phyloP scores from a whole-genome alignment of 37 sponge, comb jelly and placozoan genomes.

The Ephydatia muelleri region DNA sequence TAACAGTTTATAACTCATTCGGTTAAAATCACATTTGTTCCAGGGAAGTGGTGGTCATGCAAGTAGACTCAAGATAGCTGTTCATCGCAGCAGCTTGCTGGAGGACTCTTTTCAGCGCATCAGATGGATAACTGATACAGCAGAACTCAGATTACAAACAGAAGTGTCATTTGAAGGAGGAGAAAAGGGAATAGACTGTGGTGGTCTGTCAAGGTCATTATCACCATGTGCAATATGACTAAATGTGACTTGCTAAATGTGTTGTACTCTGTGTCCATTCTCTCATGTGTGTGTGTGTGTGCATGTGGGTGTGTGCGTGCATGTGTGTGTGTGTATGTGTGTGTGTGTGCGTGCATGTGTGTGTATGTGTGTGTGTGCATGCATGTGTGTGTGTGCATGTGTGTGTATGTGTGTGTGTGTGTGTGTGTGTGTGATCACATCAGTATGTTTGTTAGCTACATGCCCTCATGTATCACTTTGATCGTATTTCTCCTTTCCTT shows the following conservation, averaged over 20 bases:
- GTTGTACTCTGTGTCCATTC: constrained; percentile 82
- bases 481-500: no score
- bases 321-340: background rate
- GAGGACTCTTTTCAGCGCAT: constrained; percentile 83
- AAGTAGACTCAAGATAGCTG: constrained; percentile 79
- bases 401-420: constrained; percentile 24
- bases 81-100: constrained; percentile 65
- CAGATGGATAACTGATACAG: constrained; percentile 58
- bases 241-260: no score
- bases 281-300: constrained; percentile 62
- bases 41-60: no score
- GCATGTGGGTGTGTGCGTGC: constrained; percentile 13
- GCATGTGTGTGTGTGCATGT: constrained; percentile 13
- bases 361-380: constrained; percentile 22
- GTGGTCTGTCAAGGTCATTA: background rate
- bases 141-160: background rate
- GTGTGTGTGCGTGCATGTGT: constrained; percentile 19
- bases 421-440: no score
- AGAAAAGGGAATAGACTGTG: background rate
- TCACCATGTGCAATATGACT: background rate
- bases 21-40: no score
- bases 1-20: background rate
- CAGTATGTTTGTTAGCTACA: no score
- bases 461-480: no score
- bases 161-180: background rate